phyloP scores from a whole-genome alignment of 2,888 invertebrate species.

The Cheilosia variabilis region DNA sequence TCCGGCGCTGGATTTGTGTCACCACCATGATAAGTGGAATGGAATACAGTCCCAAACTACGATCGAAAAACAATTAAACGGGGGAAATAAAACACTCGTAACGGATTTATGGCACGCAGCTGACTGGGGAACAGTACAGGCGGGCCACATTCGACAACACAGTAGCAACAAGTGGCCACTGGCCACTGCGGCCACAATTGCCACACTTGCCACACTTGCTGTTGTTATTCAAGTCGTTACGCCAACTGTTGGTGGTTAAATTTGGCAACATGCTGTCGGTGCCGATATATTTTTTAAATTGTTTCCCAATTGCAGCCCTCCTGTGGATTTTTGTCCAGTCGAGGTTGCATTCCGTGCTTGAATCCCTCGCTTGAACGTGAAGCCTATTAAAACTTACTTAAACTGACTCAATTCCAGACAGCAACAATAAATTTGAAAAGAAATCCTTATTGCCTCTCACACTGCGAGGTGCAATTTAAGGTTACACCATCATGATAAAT shows the following conservation, averaged over 20 bases:
- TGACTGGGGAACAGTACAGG: slow-evolving; percentile 44
- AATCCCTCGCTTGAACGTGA: neutral
- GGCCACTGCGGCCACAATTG: neutral
- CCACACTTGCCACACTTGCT: neutral
- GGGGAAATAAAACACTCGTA: slow-evolving; percentile 38
- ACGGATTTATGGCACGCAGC: slow-evolving; percentile 5
- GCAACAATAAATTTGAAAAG: slow-evolving; percentile 16
- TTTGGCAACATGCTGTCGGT: slow-evolving; percentile 19
- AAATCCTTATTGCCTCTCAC: neutral
- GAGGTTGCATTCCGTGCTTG: slow-evolving; percentile 10
- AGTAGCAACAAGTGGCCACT: slow-evolving; percentile 55
- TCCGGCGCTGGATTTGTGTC: slow-evolving; percentile 49
- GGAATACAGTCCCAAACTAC: slow-evolving; percentile 36
- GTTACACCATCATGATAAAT: slow-evolving; percentile 38
- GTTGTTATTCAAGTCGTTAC: slow-evolving; percentile 5
- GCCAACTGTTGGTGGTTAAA: slow-evolving; percentile 14
- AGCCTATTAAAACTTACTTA: slow-evolving; percentile 6
- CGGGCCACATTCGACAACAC: slow-evolving; percentile 8
- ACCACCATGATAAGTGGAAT: slow-evolving; percentile 11
- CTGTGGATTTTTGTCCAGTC: slow-evolving; percentile 34
- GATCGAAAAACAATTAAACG: slow-evolving; percentile 56
- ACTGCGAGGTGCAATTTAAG: neutral
- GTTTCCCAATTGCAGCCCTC: neutral
- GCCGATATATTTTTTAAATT: neutral
- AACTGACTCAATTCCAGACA: slow-evolving; percentile 20